Evolutionary conservation across 2,888 invertebrate genomes (phyloP), one percentile per base, ranked within the genome.

Genomic region (Spatulosminthurus flaviceps): DNA sequence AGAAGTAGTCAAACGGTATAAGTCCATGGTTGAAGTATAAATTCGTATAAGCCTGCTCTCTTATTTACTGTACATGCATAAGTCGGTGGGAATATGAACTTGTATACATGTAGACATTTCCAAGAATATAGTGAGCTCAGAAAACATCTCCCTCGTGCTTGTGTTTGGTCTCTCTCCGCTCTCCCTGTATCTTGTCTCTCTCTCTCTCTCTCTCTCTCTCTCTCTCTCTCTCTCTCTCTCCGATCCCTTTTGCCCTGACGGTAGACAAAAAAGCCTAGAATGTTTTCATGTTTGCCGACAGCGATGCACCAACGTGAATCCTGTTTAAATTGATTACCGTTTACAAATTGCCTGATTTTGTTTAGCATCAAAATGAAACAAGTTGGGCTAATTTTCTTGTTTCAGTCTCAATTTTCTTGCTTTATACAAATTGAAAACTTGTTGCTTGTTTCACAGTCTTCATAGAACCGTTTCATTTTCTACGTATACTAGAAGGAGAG

Each of bases 311-410:
- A 34, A 70, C 34, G 26, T 64, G 67, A 76, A 76, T 76, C 76
- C 41, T 67, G 22, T 42, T 66, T 69, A 76, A 67, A 76, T 76
- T 76, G 67, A 67, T 76, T 76, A 76, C 67, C 67, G 76, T 67
- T 76, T 67, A 67, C 66, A 76, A 76, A 76, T 76, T 66, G 67
- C 66, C 67, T 76, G 76, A 76, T 76, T 76, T 76, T 76, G 76
- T 67, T 51, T 51, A 67, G 51, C 75, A 61, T 75, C 61, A 74
- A 24, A 75, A 29, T 69, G 67, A 69, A 76, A 76, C 76, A 76
- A 76, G 67, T 76, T 69, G 67, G 34, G 76, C 76, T 76, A 76
- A 76, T 76, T 76, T 76, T 76, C 67, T 76, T 67, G 67, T 29
- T 42, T 26, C 64, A 51, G 51, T 51, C 51, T 51, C 51, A 51